Evolutionary conservation across 2,797 vertebrate genomes (phyloP).

Genomic region (Pangasius sanitwongsei): DNA sequence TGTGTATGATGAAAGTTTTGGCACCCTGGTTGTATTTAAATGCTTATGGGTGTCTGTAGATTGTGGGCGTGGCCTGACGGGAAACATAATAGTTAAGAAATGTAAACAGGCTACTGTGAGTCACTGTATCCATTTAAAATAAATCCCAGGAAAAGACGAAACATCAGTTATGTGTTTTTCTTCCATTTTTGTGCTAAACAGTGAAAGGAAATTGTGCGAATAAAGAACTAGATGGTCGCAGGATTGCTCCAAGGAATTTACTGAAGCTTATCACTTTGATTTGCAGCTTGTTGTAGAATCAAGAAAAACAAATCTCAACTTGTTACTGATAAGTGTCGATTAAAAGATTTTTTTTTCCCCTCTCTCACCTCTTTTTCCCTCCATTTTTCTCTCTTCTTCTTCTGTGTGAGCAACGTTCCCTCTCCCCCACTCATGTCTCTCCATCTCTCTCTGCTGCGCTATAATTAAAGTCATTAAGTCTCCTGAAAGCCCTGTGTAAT

Average conservation of each 20-base stretch:
- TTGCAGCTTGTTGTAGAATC: background rate
- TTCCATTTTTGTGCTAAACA: background rate
- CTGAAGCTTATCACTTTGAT: background rate
- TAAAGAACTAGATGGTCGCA: background rate
- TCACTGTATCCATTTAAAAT: background rate
- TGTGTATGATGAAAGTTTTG: background rate
- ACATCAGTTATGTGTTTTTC: too few species aligned
- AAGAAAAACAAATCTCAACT: background rate
- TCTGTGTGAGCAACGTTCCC: background rate
- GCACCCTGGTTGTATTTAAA: background rate
- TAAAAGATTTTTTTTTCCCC: background rate
- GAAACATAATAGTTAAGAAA: background rate
- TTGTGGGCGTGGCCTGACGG: background rate
- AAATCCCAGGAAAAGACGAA: background rate
- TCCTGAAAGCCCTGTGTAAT: slow-evolving; percentile 80
- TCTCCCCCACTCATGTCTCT: slow-evolving; percentile 7
- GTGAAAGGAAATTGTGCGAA: background rate
- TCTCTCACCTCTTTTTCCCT: background rate
- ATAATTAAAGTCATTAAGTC: slow-evolving; percentile 84
- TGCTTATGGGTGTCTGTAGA: too few species aligned
- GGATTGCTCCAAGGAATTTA: background rate
- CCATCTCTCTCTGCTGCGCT: slow-evolving; percentile 54
- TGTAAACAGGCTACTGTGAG: background rate
- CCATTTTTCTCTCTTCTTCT: background rate
- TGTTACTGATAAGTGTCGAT: background rate